Conservation (phyloP, 2,888 invertebrate species). For the Aplocera efformata region DNA sequence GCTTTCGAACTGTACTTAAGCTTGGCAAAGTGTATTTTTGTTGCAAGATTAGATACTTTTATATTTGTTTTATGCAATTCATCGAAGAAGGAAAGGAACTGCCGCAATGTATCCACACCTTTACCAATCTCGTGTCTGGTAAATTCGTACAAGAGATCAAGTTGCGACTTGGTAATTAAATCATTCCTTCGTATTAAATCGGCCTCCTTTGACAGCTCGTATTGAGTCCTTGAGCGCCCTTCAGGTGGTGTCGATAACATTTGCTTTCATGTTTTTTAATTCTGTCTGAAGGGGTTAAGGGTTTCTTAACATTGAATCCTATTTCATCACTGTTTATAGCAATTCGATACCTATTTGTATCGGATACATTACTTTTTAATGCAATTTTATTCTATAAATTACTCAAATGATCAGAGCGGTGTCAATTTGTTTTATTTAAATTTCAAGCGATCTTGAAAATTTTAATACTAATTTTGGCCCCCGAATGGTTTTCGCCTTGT, state of each 20-base stretch:
- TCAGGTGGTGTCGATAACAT: constrained; percentile 46
- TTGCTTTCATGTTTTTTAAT: constrained; percentile 53
- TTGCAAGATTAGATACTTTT: too few relatives aligned
- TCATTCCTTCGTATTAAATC: constrained; percentile 66
- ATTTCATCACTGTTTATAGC: constrained; percentile 20
- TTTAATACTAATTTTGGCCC: too few relatives aligned
- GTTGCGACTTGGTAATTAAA: constrained; percentile 67
- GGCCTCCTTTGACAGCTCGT: constrained; percentile 56
- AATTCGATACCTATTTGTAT: neutral
- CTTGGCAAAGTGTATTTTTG: too few relatives aligned
- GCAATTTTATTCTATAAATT: too few relatives aligned
- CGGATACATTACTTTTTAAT: too few relatives aligned
- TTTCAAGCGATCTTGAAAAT: too few relatives aligned
- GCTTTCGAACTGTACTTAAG: too few relatives aligned
- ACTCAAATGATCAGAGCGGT: too few relatives aligned
- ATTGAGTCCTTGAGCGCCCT: constrained; percentile 55
- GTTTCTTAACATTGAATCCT: constrained; percentile 28
- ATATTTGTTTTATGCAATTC: too few relatives aligned
- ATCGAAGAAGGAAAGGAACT: too few relatives aligned
- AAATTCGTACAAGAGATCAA: constrained; percentile 39
- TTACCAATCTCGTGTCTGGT: constrained; percentile 12
- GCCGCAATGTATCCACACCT: constrained; percentile 9
- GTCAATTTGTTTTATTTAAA: too few relatives aligned
- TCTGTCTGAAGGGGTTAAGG: constrained; percentile 39
- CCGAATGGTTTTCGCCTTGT: too few relatives aligned